Evolutionary conservation across 2,888 invertebrate species (phyloP).

Genomic region (Uloborus plumipes): DNA sequence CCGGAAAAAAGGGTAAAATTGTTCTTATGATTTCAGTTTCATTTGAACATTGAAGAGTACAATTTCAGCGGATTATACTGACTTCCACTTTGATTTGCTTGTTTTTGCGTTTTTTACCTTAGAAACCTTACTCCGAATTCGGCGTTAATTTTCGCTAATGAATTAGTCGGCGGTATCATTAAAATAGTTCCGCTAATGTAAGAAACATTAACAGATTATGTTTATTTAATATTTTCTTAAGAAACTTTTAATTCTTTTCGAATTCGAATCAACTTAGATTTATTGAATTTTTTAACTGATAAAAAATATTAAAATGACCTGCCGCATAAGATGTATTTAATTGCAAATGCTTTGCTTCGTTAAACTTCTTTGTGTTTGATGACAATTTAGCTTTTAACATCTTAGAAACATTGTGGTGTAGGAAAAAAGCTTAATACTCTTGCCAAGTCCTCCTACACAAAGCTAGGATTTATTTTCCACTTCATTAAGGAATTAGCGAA

Average conservation of each 20-base stretch:
- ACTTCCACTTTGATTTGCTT: constrained; percentile 58
- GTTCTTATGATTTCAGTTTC: constrained; percentile 22
- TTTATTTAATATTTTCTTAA: constrained; percentile 61
- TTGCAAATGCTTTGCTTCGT: constrained; percentile 33
- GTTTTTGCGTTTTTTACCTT: constrained; percentile 26
- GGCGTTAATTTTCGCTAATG: constrained; percentile 58
- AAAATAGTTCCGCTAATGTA: constrained; percentile 57
- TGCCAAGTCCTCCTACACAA: background rate
- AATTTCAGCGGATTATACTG: constrained; percentile 44
- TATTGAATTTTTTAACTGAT: constrained; percentile 17
- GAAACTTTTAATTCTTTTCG: constrained; percentile 51
- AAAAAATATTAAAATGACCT: constrained; percentile 12
- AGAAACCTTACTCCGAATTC: constrained; percentile 29
- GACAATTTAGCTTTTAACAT: background rate
- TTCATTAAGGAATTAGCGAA: background rate
- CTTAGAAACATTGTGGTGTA: background rate
- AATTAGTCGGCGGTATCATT: constrained; percentile 58
- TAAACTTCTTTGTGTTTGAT: constrained; percentile 25
- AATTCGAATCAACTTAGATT: constrained; percentile 58
- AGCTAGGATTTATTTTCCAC: background rate
- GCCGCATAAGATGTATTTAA: constrained; percentile 23
- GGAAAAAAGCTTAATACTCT: background rate
- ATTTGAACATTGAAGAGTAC: constrained; percentile 16
- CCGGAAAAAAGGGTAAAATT: constrained; percentile 46
- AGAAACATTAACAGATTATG: constrained; percentile 61